These are phyloP conservation scores for Neuroscelio doddi DNA, from an alignment of 2,888 invertebrate genomes.

Conservation along the genomic window DNA sequence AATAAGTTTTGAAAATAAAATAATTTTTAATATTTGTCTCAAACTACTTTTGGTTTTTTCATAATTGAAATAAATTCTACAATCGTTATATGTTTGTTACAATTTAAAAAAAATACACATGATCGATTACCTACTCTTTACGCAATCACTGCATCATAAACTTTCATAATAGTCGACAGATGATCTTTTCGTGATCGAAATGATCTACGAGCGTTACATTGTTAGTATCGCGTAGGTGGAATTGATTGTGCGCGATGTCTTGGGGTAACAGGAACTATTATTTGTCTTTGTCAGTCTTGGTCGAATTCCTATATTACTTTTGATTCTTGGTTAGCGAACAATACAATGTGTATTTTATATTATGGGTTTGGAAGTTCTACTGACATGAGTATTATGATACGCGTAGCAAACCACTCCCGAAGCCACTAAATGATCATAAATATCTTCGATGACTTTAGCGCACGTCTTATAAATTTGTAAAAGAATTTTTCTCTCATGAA, in stretches of 20 bases:
- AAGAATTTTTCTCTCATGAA: conserved; percentile 48
- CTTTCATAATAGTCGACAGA: conserved; percentile 46
- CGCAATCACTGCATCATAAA: conserved; percentile 43
- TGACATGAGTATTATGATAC: conserved; percentile 47
- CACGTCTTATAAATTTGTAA: conserved; percentile 51
- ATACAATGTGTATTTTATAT: conserved; percentile 52
- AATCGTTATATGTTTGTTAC: too few relatives aligned
- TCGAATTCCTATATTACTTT: conserved; percentile 49
- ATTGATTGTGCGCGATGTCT: conserved; percentile 33
- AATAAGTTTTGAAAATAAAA: too few relatives aligned
- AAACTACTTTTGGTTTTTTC: too few relatives aligned
- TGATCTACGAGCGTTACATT: conserved; percentile 35
- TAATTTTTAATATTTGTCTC: too few relatives aligned
- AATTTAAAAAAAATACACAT: conserved; percentile 13
- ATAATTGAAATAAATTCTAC: background rate
- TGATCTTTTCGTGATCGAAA: conserved; percentile 45
- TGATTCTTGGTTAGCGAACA: conserved; percentile 40
- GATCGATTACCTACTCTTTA: conserved; percentile 43
- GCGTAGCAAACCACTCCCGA: conserved; percentile 60
- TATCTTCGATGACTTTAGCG: conserved; percentile 47
- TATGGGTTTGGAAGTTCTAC: conserved; percentile 38
- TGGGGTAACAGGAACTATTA: conserved; percentile 29
- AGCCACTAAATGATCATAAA: conserved; percentile 62
- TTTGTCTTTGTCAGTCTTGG: conserved; percentile 44
- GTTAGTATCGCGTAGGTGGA: conserved; percentile 41